phyloP scores from a whole-genome alignment of 1,140 invertebrate species.

The Thereuonema tuberculata region DNA sequence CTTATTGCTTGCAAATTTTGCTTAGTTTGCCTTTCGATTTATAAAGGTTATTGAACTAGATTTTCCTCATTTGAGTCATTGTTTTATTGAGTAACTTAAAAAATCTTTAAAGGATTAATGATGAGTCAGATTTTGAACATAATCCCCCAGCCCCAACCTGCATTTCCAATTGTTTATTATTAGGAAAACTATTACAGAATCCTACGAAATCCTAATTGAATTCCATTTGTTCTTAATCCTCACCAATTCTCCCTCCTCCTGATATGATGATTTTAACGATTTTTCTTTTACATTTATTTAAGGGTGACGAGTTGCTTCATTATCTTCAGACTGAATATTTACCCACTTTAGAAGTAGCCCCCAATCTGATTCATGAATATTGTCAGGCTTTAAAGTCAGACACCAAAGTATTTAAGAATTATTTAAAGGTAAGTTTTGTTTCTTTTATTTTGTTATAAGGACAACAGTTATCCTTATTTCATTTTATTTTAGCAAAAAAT shows the following conservation, averaged over 20 bases:
- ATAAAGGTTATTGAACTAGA: too few relatives aligned
- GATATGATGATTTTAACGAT: background rate
- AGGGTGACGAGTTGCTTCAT: slow-evolving; percentile 36
- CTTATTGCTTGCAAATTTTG: too few relatives aligned
- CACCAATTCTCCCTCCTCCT: background rate
- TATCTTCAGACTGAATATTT: slow-evolving; percentile 36
- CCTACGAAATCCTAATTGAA: too few relatives aligned
- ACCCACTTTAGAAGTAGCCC: slow-evolving; percentile 31
- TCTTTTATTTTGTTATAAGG: slow-evolving; percentile 11
- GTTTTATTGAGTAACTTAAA: too few relatives aligned
- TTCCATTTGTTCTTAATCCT: background rate
- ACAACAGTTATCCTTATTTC: too few relatives aligned
- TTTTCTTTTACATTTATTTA: slow-evolving; percentile 9
- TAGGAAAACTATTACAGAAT: too few relatives aligned
- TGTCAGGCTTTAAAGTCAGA: slow-evolving; percentile 35
- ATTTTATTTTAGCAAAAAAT: background rate
- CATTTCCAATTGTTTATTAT: too few relatives aligned
- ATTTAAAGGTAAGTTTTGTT: slow-evolving; percentile 33
- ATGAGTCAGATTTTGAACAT: too few relatives aligned
- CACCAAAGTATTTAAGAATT: slow-evolving; percentile 37
- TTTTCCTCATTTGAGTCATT: too few relatives aligned
- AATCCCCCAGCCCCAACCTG: too few relatives aligned
- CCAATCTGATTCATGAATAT: slow-evolving; percentile 33
- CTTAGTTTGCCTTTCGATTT: too few relatives aligned
- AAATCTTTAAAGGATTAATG: too few relatives aligned